A percentile compares a stretch with the other conserved stretches of the same genome.
phyloP scores from a whole-genome alignment of 2,888 invertebrate species.

The Hypolimnas misippus region DNA sequence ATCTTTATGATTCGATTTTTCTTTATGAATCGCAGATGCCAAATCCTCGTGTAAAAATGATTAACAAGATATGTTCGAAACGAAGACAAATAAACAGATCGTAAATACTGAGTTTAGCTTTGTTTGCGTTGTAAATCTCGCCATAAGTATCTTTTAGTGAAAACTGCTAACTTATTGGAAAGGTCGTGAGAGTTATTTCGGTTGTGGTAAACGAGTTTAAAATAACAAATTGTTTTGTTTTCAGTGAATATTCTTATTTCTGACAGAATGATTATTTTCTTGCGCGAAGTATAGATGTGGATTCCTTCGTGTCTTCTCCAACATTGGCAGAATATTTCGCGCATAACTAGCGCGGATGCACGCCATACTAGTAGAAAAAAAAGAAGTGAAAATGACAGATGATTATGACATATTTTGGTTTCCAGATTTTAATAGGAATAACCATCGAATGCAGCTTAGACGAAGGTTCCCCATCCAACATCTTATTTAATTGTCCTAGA shows the following conservation, averaged over 20 bases:
- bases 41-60: constrained; percentile 48
- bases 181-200: constrained; percentile 23
- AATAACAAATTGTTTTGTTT: neutral
- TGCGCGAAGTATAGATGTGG: no score
- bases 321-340: no score
- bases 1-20: constrained; percentile 14
- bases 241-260: neutral
- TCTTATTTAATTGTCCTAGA: no score
- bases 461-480: no score
- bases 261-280: no score
- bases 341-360: no score
- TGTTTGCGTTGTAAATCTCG: constrained; percentile 48
- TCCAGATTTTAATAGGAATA: no score
- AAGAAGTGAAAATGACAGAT: no score
- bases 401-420: no score
- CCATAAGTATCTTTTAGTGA: constrained; percentile 39
- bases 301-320: no score
- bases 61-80: constrained; percentile 42
- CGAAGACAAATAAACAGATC: constrained; percentile 48
- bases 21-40: constrained; percentile 34
- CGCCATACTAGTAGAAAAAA: no score
- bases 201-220: neutral
- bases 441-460: no score
- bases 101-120: constrained; percentile 46
- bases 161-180: constrained; percentile 22